Base-by-base conservation (phyloP, 2,888 invertebrate genomes). In the Temnothorax unifasciatus region DNA sequence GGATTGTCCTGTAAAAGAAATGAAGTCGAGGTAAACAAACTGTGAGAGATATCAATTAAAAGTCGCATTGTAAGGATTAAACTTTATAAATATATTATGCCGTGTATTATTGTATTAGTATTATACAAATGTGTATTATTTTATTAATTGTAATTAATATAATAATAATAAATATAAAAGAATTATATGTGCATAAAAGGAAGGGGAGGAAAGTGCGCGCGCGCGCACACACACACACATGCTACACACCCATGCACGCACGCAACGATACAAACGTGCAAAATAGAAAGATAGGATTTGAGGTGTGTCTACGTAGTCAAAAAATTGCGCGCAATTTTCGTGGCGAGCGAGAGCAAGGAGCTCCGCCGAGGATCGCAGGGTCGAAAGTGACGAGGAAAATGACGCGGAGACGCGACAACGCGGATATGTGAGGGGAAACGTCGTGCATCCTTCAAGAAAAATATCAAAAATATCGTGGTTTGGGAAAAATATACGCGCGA, bases 1-100 rank as follows among this genome's bases (percentile, higher is more conserved):
- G 96, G 54, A 99, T 97, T 86, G 99, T 99, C 95, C 99, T 99
- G 93, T 4, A 95, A 95, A 75, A 90, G 84, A 76, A n/a, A 21
- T 18, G 3, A 54, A 38, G 1, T 86, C 52, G 64, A 52, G 41
- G 9, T 29, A 15, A 18, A 77, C 18, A 15, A 41, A 57, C 8
- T 9, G 41, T 8, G 1, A 57, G 3, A 18, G 3, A 34, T 71
- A 13, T 54, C 11, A 9, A 50, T 29, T 34, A 9, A 57, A 57
- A 25, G 0, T 29, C 44, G 6, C 15, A 18, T 44, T 15, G 5
- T 13, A 44, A 57, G 15, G 8, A n/a, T 18, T 13, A 0, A n/a
- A 44, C 8, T 15, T 47, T 15, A 0, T 38, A 63, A 29, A 15
- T 34, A 9, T 38, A 21, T 13, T 64, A 44, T 38, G 0, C 6